Evolutionary conservation across 53 echinoderm and acorn worm species (phyloP), one percentile per base, ranked within the genome.

Genomic region (Crossaster papposus): DNA sequence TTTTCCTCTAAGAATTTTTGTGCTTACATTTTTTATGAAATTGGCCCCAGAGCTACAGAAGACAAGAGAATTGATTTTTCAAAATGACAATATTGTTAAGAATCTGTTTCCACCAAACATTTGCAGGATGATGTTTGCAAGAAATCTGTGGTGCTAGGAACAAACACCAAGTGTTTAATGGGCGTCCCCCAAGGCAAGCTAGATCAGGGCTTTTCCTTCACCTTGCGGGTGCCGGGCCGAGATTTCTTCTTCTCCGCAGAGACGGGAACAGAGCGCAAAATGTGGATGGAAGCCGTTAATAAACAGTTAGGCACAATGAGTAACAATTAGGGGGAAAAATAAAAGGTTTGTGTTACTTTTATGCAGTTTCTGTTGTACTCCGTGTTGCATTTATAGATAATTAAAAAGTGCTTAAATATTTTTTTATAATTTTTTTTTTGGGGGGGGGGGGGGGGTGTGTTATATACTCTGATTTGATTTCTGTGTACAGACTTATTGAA

Each of bases 231-330:
- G 30, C 99, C 99, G n/a, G 95, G 93, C 83, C 90, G 99, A 62
- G 95, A 99, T 65, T 99, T 90, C 84, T 96, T 93, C 91, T 90
- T 99, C 86, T 94, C 94, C 17, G 94, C 99, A 9, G 99, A 99
- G 81, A 94, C 92, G 22, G 84, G 86, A 15, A 92, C 92, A 29
- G 99, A 99, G 58, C 90, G 96, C 63, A 82, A 92, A 65, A 78
- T 77, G 54, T 99, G 99, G 99, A 99, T 99, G 91, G 85, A 85
- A 12, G 93, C 93, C 24, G 54, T 99, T 35, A 89, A 78, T 77
- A 92, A 72, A 33, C 91, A 92, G 20, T 91, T 94, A 20, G 96
- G 96, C 29, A 35, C 14, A 5, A 32, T 80, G 54, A 80, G 58
- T 58, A 71, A 28, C 31, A 28, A 9, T n/a, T n/a, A n/a, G n/a